A percentile compares a stretch with the other conserved stretches of the same genome.
These are phyloP conservation scores for Pedionomus torquatus DNA, from an alignment of 2,113 vertebrate species.

Conservation along the genomic window DNA sequence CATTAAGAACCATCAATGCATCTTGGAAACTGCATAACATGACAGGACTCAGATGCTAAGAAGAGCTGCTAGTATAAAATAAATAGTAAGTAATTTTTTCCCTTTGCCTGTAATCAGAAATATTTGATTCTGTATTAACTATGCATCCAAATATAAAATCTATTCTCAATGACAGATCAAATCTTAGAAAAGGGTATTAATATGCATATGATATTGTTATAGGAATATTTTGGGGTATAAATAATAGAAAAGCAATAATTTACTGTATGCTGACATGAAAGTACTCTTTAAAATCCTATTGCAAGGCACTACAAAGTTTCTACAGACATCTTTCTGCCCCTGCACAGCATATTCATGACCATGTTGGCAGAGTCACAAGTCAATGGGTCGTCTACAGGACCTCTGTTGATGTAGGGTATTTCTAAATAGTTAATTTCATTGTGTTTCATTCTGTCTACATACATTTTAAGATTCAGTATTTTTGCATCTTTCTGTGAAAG, in stretches of 20 bases:
- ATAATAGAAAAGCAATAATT: slow-evolving; percentile 40
- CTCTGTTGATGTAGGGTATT: neutral
- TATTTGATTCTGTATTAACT: neutral
- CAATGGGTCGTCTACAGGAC: neutral
- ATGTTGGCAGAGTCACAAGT: accelerated
- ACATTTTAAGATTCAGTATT: neutral
- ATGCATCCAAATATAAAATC: neutral
- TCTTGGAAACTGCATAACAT: neutral
- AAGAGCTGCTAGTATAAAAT: neutral
- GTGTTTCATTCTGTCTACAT: neutral
- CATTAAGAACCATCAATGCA: neutral
- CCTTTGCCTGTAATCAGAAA: neutral
- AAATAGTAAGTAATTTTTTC: neutral
- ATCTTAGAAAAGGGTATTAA: neutral
- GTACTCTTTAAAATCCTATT: neutral
- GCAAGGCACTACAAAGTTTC: neutral
- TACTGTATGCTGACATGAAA: neutral
- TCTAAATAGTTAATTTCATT: neutral
- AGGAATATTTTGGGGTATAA: slow-evolving; percentile 8
- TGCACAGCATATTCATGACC: neutral
- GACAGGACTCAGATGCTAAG: neutral
- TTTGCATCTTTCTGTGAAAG: neutral
- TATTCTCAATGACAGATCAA: slow-evolving; percentile 2
- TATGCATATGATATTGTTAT: neutral
- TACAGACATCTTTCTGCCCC: neutral